Conservation (phyloP, 2,888 invertebrate genomes). For the Fissipunctia ypsillon region DNA sequence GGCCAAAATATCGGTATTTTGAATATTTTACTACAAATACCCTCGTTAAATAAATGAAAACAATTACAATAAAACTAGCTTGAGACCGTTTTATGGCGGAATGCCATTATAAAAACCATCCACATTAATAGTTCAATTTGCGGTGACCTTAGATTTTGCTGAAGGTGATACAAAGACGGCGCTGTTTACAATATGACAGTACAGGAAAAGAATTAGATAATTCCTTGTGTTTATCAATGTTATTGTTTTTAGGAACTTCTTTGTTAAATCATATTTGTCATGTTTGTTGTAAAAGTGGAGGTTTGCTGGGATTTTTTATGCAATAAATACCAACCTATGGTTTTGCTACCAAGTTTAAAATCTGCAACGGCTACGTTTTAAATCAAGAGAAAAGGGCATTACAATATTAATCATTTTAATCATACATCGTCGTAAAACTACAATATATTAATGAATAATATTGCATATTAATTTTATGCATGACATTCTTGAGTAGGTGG, state of each 20-base stretch:
- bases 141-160: conserved; percentile 19
- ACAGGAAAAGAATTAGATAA: background rate
- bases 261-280: background rate
- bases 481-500: conserved; percentile 3
- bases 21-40: conserved; percentile 34
- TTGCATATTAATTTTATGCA: conserved; percentile 43
- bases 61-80: conserved; percentile 58
- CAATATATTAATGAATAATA: background rate
- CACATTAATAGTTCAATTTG: conserved; percentile 19
- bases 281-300: background rate
- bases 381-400: background rate
- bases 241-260: background rate
- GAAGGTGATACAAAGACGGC: conserved; percentile 31
- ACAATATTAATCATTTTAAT: background rate
- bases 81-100: conserved; percentile 43
- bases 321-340: background rate
- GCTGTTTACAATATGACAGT: background rate
- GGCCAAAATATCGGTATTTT: conserved; percentile 16
- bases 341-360: background rate
- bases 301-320: no score
- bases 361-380: background rate
- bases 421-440: conserved; percentile 1
- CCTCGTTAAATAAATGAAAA: conserved; percentile 37
- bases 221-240: no score
- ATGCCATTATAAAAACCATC: conserved; percentile 32